A percentile compares a stretch with the other conserved stretches of the same genome.
Conservation (phyloP, 2,113 vertebrate species). For the Tetrao urogallus region DNA sequence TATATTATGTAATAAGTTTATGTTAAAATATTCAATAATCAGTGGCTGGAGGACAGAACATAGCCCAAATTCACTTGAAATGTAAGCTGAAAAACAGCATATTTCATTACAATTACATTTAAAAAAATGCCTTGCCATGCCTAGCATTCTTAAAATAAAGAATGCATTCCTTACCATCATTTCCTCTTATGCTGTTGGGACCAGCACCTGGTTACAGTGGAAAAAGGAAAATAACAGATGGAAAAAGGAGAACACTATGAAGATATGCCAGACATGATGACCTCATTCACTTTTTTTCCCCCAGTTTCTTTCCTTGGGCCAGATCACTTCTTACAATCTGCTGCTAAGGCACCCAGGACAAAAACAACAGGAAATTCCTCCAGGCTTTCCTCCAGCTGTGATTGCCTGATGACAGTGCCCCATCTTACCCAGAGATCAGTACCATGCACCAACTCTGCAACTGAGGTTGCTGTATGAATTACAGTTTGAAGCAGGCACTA, state of each 20-base stretch:
- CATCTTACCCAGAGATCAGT: neutral
- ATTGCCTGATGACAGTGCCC: neutral
- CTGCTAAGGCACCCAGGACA: neutral
- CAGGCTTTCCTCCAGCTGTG: neutral
- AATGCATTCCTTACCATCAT: neutral
- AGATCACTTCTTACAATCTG: neutral
- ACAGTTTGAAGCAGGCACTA: neutral
- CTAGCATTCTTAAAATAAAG: neutral
- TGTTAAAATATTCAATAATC: conserved; percentile 7
- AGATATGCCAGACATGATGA: neutral
- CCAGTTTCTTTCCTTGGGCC: neutral
- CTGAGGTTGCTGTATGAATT: neutral
- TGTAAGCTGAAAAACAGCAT: neutral
- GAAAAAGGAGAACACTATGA: neutral
- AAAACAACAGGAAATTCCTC: neutral
- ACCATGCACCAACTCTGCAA: neutral
- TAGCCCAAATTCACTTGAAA: neutral
- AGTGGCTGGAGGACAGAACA: neutral
- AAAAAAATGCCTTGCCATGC: neutral
- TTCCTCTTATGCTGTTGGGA: neutral
- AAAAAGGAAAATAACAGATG: neutral
- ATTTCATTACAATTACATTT: neutral
- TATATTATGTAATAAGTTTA: neutral
- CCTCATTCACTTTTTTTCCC: neutral
- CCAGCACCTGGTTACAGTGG: neutral